A percentile compares a stretch with the other conserved stretches of the same genome.
These are phyloP conservation scores for Clarias macrocephalus DNA, from an alignment of 2,113 vertebrate genomes.

Conservation along the genomic window DNA sequence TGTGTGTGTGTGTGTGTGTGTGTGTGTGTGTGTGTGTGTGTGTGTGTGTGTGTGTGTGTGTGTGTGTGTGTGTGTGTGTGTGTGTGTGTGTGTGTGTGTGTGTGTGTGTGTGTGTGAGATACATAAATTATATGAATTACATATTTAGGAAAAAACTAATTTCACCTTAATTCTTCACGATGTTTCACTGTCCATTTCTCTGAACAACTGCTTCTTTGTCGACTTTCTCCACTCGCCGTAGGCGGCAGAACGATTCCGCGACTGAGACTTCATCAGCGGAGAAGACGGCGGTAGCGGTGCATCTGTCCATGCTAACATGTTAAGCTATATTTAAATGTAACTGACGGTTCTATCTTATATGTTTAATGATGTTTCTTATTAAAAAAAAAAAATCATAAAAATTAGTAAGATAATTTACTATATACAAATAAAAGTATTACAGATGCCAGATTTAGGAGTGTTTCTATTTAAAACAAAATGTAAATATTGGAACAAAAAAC, in stretches of 20 bases:
- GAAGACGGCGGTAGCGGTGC: slow-evolving; percentile 64
- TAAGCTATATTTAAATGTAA: neutral
- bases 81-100: neutral
- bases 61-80: neutral
- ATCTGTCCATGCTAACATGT: accelerated
- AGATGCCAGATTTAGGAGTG: slow-evolving; percentile 17
- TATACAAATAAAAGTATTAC: neutral
- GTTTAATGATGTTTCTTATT: neutral
- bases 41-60: neutral
- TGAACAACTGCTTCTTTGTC: neutral
- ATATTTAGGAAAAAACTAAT: neutral
- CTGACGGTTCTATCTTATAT: neutral
- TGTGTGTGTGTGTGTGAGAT: neutral
- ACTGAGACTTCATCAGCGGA: slow-evolving; percentile 59
- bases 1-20: neutral
- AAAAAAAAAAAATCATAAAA: neutral
- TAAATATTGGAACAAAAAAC: neutral
- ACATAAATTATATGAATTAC: neutral
- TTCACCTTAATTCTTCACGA: neutral
- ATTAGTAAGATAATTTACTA: neutral
- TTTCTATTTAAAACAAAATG: neutral
- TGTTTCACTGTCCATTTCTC: neutral
- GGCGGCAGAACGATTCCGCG: slow-evolving; percentile 63
- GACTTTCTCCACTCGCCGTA: slow-evolving; percentile 46
- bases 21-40: neutral